These are phyloP conservation scores for Apodemia mormo DNA, from an alignment of 2,888 invertebrate species.

Conservation along the genomic window DNA sequence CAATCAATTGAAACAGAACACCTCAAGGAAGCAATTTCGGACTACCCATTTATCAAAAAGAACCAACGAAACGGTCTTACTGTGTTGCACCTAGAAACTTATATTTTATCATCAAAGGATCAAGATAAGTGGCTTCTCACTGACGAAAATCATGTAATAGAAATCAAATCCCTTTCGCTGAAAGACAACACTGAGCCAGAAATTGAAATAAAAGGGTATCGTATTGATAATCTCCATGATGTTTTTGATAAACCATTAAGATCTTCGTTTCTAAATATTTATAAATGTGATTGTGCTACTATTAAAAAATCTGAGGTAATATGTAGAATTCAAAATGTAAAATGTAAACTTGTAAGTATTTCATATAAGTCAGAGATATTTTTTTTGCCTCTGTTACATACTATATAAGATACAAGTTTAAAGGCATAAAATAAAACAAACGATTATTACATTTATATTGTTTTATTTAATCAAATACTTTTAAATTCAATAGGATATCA, in stretches of 20 bases:
- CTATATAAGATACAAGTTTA: no score
- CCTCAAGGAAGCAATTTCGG: background rate
- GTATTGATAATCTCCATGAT: background rate
- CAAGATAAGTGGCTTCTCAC: background rate
- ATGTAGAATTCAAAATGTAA: no score
- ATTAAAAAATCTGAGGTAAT: no score
- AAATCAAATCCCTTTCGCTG: background rate
- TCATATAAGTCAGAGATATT: no score
- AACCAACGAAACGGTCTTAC: background rate
- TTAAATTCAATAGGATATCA: no score
- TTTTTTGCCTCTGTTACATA: no score
- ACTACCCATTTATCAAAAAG: background rate
- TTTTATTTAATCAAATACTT: no score
- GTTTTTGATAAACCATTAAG: slow-evolving; percentile 4
- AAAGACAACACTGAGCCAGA: no score
- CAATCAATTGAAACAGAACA: background rate
- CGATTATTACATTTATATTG: no score
- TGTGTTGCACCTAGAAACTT: background rate
- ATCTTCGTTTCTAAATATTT: slow-evolving; percentile 2
- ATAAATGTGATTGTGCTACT: background rate
- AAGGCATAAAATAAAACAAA: no score
- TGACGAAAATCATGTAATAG: background rate
- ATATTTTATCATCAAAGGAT: background rate
- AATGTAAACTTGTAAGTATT: no score
- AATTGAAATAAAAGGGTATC: no score